These are phyloP conservation scores for Nylanderia fulva DNA, from an alignment of 1,140 invertebrate genomes.

Conservation along the genomic window DNA sequence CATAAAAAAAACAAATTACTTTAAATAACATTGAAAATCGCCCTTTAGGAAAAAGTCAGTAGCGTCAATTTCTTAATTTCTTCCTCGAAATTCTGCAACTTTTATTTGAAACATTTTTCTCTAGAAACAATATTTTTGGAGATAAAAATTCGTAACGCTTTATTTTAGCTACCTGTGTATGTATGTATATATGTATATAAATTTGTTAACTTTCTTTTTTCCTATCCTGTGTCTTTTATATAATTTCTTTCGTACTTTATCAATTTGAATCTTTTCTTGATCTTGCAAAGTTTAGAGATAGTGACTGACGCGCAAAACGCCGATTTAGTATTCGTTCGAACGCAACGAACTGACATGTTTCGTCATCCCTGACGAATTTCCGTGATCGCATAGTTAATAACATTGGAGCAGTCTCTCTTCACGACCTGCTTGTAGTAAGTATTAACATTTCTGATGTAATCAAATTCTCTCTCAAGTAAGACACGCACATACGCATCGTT, in stretches of 20 bases:
- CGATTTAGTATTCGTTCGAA: not conserved
- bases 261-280: not conserved
- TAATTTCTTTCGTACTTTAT: not conserved
- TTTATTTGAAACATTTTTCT: too few species aligned
- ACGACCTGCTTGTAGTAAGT: not conserved
- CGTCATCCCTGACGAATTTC: conserved; percentile 31
- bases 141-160: too few species aligned
- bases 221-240: not conserved
- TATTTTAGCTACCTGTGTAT: too few species aligned
- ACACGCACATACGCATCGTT: not conserved
- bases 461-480: not conserved
- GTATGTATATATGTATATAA: not conserved
- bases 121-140: too few species aligned
- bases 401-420: not conserved
- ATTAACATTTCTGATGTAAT: conserved; percentile 8
- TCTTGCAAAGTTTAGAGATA: not conserved
- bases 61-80: too few species aligned
- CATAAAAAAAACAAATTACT: too few species aligned
- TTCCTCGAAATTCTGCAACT: too few species aligned
- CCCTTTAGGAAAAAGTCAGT: too few species aligned
- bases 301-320: not conserved
- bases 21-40: too few species aligned
- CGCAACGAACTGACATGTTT: not conserved
- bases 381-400: conserved; percentile 7
- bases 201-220: too few species aligned